Conservation (phyloP, 1,140 invertebrate genomes). For the Panulirus ornatus region DNA sequence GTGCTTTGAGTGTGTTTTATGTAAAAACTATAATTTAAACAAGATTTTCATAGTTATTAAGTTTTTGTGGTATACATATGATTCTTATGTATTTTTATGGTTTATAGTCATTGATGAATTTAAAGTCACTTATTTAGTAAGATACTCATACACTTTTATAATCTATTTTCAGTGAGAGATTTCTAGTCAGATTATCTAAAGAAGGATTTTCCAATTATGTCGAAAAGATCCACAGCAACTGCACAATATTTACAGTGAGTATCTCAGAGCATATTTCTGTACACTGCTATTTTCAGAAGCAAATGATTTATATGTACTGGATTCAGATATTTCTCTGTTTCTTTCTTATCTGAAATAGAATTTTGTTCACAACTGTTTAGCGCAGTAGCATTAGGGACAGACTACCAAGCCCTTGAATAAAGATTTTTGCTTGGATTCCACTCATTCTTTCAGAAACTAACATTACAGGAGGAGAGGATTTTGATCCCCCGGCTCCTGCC, state of each 20-base stretch:
- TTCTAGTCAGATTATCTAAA: constrained; percentile 91
- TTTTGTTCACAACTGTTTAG: too few relatives aligned
- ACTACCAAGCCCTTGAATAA: too few relatives aligned
- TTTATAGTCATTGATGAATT: neutral
- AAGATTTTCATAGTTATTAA: neutral
- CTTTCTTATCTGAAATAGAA: too few relatives aligned
- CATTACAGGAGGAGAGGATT: too few relatives aligned
- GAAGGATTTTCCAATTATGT: constrained; percentile 94
- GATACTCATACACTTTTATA: neutral
- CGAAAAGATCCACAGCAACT: constrained; percentile 91
- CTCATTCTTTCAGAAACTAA: too few relatives aligned
- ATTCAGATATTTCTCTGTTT: too few relatives aligned
- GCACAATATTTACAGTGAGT: constrained; percentile 91
- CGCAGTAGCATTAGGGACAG: too few relatives aligned
- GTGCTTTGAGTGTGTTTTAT: neutral
- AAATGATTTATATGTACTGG: too few relatives aligned
- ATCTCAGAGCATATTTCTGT: too few relatives aligned
- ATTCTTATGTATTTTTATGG: neutral
- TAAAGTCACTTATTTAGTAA: neutral
- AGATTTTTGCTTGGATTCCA: too few relatives aligned
- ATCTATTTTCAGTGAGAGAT: constrained; percentile 85
- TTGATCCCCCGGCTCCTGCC: too few relatives aligned
- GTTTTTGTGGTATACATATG: neutral
- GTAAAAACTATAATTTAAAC: neutral
- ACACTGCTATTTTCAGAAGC: too few relatives aligned